These are phyloP conservation scores for Xiphorhynchus erythropygius DNA, from an alignment of 2,797 vertebrate genomes.

Conservation along the genomic window DNA sequence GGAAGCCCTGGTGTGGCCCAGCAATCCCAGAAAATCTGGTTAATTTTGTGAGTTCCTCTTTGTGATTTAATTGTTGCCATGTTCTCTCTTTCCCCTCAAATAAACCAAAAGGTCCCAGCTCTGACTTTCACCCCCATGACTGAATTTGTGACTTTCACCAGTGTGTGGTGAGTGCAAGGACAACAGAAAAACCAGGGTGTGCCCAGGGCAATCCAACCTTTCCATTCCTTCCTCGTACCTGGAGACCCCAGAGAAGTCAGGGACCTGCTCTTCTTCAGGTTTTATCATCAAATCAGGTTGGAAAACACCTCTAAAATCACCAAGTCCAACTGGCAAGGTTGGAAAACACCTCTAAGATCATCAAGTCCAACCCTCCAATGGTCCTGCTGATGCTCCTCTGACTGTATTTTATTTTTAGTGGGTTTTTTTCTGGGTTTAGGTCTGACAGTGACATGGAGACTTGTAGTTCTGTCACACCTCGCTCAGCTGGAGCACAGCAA, in stretches of 20 bases:
- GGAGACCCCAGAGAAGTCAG: neutral
- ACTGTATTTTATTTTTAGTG: rapidly evolving
- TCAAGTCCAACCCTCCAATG: neutral
- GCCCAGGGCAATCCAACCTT: rapidly evolving
- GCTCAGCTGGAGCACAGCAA: rapidly evolving
- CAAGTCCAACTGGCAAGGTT: neutral
- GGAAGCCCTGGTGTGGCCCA: neutral
- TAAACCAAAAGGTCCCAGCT: neutral
- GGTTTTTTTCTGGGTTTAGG: neutral
- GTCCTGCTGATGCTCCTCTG: neutral
- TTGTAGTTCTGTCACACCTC: neutral
- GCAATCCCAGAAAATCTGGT: rapidly evolving
- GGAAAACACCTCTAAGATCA: neutral
- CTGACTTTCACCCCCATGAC: rapidly evolving
- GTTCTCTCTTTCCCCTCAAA: neutral
- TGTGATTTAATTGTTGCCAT: neutral
- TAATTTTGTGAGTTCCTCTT: rapidly evolving
- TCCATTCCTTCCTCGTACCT: rapidly evolving
- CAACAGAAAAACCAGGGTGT: neutral
- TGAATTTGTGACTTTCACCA: neutral
- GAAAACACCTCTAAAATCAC: neutral
- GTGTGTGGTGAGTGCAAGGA: rapidly evolving
- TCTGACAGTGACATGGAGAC: neutral
- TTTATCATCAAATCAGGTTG: rapidly evolving
- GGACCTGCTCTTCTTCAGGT: neutral